phyloP scores from a whole-genome alignment of 1,140 invertebrate genomes.

The Adelges cooleyi region DNA sequence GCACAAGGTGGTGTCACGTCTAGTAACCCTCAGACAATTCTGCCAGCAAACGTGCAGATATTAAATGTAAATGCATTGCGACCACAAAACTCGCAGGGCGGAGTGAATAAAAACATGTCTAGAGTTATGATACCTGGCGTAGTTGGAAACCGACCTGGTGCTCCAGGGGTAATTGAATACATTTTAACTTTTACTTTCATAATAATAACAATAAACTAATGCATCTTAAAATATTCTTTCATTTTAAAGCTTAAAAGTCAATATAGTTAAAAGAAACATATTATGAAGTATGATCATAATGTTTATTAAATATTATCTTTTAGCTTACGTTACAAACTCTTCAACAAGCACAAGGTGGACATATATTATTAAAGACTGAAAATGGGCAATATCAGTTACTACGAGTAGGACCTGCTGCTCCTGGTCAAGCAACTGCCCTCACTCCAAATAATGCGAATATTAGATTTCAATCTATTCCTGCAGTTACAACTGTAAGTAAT shows the following conservation, averaged over 20 bases:
- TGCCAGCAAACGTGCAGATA: slow-evolving; percentile 69
- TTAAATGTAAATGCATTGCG: slow-evolving; percentile 64
- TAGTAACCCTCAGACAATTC: slow-evolving; percentile 46
- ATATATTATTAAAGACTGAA: slow-evolving; percentile 85
- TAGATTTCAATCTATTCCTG: slow-evolving; percentile 47
- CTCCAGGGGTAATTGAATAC: slow-evolving; percentile 56
- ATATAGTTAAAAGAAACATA: too few relatives aligned
- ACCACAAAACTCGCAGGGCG: slow-evolving; percentile 45
- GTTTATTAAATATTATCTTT: too few relatives aligned
- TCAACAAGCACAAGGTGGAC: slow-evolving; percentile 68
- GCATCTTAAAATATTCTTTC: too few relatives aligned
- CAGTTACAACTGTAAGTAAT: slow-evolving; percentile 39
- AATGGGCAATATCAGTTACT: slow-evolving; percentile 87
- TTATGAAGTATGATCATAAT: too few relatives aligned
- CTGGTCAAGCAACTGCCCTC: slow-evolving; percentile 43
- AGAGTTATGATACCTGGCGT: slow-evolving; percentile 64
- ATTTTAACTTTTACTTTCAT: too few relatives aligned
- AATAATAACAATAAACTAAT: too few relatives aligned
- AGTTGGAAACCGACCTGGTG: slow-evolving; percentile 63
- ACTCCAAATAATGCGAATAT: slow-evolving; percentile 47
- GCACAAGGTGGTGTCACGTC: slow-evolving; percentile 36
- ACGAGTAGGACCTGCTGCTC: slow-evolving; percentile 68
- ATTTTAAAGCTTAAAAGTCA: too few relatives aligned
- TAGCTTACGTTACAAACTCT: slow-evolving; percentile 55
- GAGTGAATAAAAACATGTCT: slow-evolving; percentile 40